phyloP scores from a whole-genome alignment of 2,888 invertebrate genomes.

The Brachycybe producta region DNA sequence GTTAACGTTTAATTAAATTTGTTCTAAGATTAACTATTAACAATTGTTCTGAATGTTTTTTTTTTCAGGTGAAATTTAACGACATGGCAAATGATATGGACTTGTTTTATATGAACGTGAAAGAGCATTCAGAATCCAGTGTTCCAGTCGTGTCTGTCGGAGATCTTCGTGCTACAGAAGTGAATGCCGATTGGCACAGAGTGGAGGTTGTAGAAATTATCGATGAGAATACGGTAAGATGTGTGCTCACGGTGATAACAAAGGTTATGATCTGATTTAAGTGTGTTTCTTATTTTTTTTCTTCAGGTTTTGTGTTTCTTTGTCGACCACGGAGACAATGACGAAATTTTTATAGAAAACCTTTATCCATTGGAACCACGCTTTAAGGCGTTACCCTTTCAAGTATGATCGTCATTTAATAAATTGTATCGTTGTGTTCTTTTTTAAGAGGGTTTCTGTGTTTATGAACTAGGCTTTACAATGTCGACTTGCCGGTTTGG shows the following conservation, averaged over 20 bases:
- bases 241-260: neutral
- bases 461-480: slow-evolving; percentile 44
- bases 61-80: slow-evolving; percentile 33
- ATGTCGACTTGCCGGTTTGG: slow-evolving; percentile 32
- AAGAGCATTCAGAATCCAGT: slow-evolving; percentile 23
- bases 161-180: slow-evolving; percentile 37
- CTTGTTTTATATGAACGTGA: slow-evolving; percentile 30
- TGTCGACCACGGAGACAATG: slow-evolving; percentile 62
- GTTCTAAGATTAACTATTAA: neutral
- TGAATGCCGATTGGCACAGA: slow-evolving; percentile 40
- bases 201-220: slow-evolving; percentile 42
- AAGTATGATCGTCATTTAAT: slow-evolving; percentile 43
- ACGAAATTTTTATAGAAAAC: slow-evolving; percentile 40
- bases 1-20: neutral
- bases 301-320: slow-evolving; percentile 45
- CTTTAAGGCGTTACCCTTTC: slow-evolving; percentile 52
- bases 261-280: too few relatives aligned
- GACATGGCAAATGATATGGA: slow-evolving; percentile 35
- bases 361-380: slow-evolving; percentile 49
- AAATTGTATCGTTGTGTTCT: slow-evolving; percentile 41
- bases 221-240: slow-evolving; percentile 30
- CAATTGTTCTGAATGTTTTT: neutral
- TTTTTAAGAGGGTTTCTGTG: neutral
- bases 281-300: neutral
- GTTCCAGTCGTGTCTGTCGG: slow-evolving; percentile 26